Base-by-base conservation (phyloP, 2,113 vertebrate species). In the Erinaceus europaeus region DNA sequence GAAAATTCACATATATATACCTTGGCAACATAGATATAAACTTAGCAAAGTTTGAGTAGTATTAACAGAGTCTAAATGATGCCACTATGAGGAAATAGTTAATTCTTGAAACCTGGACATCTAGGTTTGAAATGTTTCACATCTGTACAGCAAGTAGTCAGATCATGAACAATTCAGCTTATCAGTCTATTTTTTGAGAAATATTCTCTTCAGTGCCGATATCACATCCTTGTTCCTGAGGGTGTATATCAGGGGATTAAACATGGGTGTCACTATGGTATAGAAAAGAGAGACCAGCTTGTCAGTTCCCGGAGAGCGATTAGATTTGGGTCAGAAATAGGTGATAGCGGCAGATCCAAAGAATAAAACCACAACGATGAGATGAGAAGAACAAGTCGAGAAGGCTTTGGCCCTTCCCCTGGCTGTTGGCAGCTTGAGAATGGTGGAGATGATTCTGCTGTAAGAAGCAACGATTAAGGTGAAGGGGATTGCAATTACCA, bases 371-470 rank as follows among this genome's bases (percentile, higher is more conserved):
- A 90, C 57, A 50, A 83, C 50, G 0, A 55, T 59, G 11, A 85
- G 25, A 62, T 91, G 84, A 57, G 90, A 92, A 13, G 81, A 89
- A 23, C 90, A 89, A 18, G 52, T 90, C n/a, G 67, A 88, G 44
- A 88, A 92, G 32, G 92, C 79, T 40, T 86, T 88, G 36, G 52
- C 29, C 61, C 73, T 29, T 6, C 78, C 68, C 52, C 38, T 69
- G 5, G 32, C 61, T 14, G 75, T 53, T 10, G 83, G 50, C 1
- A 77, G 50, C 18, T 17, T 84, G 20, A 88, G 6, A 29, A 81
- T 85, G 8, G 32, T 81, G 34, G 59, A 62, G 2, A 81, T 53
- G 2, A 78, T 90, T 73, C 55, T 85, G 25, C 48, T 46, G 1
- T 84, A 90, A 46, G 74, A 90, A 1, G 7, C 20, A 20, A 61